Conservation (phyloP, 2,113 vertebrate genomes). For the Gallinago media region DNA sequence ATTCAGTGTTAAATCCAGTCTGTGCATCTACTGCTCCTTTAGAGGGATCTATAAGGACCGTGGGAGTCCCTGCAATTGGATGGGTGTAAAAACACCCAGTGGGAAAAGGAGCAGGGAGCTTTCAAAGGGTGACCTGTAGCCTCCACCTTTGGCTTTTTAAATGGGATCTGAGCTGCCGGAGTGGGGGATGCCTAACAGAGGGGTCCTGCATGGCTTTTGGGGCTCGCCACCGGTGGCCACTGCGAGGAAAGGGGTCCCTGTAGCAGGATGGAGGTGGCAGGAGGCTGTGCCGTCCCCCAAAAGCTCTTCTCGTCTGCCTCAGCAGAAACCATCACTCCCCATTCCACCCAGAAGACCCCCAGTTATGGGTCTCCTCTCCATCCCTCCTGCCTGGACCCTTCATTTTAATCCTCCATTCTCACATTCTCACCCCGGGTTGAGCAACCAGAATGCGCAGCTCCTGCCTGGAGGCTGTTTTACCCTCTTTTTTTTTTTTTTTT, state of each 20-base stretch:
- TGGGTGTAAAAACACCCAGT: not conserved
- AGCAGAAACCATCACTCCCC: not conserved
- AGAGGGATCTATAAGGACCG: rapidly evolving
- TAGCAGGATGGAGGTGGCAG: not conserved
- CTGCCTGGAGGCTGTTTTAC: not conserved
- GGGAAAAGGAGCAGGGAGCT: not conserved
- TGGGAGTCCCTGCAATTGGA: not conserved
- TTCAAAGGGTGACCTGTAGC: not conserved
- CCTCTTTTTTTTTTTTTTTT: not conserved
- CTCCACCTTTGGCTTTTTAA: not conserved
- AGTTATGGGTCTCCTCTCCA: not conserved
- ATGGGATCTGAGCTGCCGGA: not conserved
- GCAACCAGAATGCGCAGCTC: not conserved
- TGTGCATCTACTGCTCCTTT: not conserved
- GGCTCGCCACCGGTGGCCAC: not conserved
- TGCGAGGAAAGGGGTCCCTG: not conserved
- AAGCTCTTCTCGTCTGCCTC: not conserved
- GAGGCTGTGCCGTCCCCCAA: not conserved
- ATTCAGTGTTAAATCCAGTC: not conserved
- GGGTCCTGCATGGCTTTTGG: not conserved
- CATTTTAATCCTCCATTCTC: not conserved
- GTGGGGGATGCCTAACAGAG: not conserved
- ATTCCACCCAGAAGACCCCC: not conserved
- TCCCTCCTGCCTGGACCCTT: not conserved
- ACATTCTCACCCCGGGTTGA: not conserved